Base-by-base conservation (phyloP, 2,113 vertebrate genomes). In the Irena cyanogastra region DNA sequence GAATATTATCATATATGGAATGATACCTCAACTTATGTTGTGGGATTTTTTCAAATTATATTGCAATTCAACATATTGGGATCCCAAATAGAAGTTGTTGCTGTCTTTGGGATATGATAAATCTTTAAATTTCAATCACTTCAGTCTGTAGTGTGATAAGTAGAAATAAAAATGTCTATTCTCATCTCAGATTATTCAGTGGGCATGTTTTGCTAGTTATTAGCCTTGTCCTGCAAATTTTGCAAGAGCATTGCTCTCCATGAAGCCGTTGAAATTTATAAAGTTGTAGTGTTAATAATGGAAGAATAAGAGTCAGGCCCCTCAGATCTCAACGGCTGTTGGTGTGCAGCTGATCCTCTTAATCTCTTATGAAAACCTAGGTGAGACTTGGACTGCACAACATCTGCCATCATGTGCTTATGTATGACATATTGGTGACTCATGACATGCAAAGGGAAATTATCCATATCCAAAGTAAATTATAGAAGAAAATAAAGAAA, bases 41-140 rank as follows among this genome's bases (percentile, higher is more conserved):
- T 10, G 8, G 21, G 9, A 0, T 4, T 20, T 37, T 68, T 44
- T 1, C 1, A 9, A 83, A 60, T 33, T 66, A 54, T 11, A 35
- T n/a, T 49, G 13, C 16, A 74, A 27, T 30, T 71, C 9, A 75
- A 13, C 7, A 9, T 44, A 68, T 16, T 10, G 13, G 13, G 49
- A 79, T 85, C 5, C 17, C 2, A 22, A 60, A 41, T 22, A 72
- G 2, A 10, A 68, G 19, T 31, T 72, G 27, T 35, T 49, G 16
- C 7, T 47, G 1, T 50, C 19, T 72, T 57, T 81, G 3, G 65
- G 5, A 15, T 53, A 57, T 9, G 16, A 18, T 53, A 77, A 70
- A 33, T 53, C 10, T 27, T 77, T 83, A 39, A 68, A 52, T 68
- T 57, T 9, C 56, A 87, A 35, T 56, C 4, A 1, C 65, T 72